Evolutionary conservation across 1,140 invertebrate species (phyloP).

Genomic region (Doryteuthis pealeii): DNA sequence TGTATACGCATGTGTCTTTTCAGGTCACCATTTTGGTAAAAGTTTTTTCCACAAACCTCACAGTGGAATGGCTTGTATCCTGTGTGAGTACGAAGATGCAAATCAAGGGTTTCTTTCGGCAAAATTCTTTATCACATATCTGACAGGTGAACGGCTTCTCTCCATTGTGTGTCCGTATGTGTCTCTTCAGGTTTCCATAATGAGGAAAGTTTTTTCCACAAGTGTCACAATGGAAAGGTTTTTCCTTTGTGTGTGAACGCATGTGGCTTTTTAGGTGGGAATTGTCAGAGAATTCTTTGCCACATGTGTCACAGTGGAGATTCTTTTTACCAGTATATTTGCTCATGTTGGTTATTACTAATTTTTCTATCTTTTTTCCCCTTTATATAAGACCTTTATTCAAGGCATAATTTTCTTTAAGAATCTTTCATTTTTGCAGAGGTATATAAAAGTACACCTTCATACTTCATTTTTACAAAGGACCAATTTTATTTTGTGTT

Average conservation of each 20-base stretch:
- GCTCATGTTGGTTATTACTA: too few relatives aligned
- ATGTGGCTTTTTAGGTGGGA: slow-evolving; percentile 87
- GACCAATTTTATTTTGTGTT: too few relatives aligned
- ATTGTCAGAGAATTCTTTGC: slow-evolving; percentile 81
- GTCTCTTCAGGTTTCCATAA: not conserved
- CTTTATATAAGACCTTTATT: too few relatives aligned
- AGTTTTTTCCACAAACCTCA: slow-evolving; percentile 28
- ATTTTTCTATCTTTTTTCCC: too few relatives aligned
- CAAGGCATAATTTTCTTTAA: too few relatives aligned
- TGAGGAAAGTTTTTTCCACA: not conserved
- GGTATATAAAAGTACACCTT: too few relatives aligned
- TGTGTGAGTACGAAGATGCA: slow-evolving; percentile 53
- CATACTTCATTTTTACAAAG: too few relatives aligned
- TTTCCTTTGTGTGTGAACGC: not conserved
- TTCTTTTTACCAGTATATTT: too few relatives aligned
- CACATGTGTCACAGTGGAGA: slow-evolving; percentile 66
- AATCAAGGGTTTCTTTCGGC: too few relatives aligned
- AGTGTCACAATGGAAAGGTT: not conserved
- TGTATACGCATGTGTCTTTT: slow-evolving; percentile 25
- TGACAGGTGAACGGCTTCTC: too few relatives aligned
- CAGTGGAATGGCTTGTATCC: slow-evolving; percentile 81
- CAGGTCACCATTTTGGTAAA: slow-evolving; percentile 15
- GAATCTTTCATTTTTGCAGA: too few relatives aligned
- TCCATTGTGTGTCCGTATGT: slow-evolving; percentile 52
- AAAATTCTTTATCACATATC: too few relatives aligned